A percentile compares a stretch with the other conserved stretches of the same genome.
Conservation (phyloP, 2,113 vertebrate species). For the Piaya cayana region DNA sequence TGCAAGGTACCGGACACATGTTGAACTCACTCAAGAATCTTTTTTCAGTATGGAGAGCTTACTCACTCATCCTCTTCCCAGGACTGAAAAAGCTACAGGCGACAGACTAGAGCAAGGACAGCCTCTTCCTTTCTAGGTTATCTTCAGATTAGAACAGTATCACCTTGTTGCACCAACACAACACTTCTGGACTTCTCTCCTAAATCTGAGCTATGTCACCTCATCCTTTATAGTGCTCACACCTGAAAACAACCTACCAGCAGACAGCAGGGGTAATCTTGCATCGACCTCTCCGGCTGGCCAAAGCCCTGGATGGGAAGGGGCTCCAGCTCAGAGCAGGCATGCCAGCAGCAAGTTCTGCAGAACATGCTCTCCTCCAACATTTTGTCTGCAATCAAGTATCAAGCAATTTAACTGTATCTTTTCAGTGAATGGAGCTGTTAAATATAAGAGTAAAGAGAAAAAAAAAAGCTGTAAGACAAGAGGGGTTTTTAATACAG, state of each 20-base stretch:
- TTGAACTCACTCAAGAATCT: not conserved
- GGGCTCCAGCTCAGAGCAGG: not conserved
- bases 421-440: not conserved
- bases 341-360: fast-evolving
- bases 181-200: not conserved
- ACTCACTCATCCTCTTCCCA: not conserved
- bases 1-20: fast-evolving
- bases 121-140: not conserved
- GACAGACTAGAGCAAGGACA: not conserved
- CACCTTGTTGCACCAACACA: not conserved
- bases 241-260: not conserved
- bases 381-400: not conserved
- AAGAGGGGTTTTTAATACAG: not conserved
- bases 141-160: fast-evolving
- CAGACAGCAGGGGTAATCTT: not conserved
- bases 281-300: not conserved
- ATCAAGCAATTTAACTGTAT: not conserved
- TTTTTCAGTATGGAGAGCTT: not conserved
- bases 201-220: not conserved
- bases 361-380: not conserved
- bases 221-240: not conserved
- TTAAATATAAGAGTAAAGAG: not conserved
- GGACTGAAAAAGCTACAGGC: not conserved
- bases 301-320: not conserved
- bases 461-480: not conserved